These are phyloP conservation scores for Huso huso DNA, from an alignment of 2,797 vertebrate species.

Conservation along the genomic window DNA sequence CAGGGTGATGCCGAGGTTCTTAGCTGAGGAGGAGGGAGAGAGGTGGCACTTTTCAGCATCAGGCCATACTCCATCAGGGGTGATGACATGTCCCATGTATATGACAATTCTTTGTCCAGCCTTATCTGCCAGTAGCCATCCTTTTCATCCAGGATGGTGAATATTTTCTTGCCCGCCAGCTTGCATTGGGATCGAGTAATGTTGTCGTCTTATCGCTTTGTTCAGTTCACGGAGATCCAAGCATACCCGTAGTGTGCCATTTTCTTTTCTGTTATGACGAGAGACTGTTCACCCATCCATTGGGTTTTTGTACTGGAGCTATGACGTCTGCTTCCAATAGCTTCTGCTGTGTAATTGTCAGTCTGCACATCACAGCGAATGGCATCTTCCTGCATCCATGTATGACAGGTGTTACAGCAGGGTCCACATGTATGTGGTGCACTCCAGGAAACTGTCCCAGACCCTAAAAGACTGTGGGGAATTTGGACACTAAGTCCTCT, in stretches of 20 bases:
- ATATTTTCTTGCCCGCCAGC: not conserved
- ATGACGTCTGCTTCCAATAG: not conserved
- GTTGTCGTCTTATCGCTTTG: not conserved
- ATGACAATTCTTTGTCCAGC: conserved; percentile 14
- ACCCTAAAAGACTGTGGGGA: not conserved
- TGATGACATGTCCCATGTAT: too few species aligned
- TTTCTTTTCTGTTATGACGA: not conserved
- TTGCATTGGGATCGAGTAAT: not conserved
- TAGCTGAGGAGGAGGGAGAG: too few species aligned
- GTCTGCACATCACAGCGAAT: not conserved
- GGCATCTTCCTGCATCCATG: not conserved
- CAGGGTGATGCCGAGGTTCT: too few species aligned
- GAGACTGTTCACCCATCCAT: not conserved
- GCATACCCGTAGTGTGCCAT: not conserved
- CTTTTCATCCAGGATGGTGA: not conserved
- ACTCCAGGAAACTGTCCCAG: not conserved
- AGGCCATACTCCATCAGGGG: not conserved
- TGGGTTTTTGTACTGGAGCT: not conserved
- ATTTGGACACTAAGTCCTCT: not conserved
- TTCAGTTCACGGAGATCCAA: not conserved
- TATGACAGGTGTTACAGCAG: not conserved
- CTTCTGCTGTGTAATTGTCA: not conserved
- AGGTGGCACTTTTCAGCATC: not conserved
- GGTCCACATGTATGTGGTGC: not conserved
- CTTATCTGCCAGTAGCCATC: not conserved